Base-by-base conservation (phyloP, 2,888 invertebrate species). In the Cephus nigrinus region DNA sequence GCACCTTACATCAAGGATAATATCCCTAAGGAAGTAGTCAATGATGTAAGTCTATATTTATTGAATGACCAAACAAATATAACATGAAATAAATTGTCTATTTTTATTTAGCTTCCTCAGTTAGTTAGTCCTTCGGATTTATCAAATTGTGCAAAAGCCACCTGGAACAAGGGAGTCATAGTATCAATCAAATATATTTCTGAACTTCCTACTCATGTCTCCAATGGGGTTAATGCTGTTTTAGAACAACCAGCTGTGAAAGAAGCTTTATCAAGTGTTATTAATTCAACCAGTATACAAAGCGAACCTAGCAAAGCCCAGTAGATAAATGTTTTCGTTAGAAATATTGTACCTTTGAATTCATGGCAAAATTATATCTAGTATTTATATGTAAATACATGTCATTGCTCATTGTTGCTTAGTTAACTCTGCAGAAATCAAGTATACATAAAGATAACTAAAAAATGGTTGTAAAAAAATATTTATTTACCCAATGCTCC, bases 161-260 rank as follows among this genome's bases (percentile, higher is more conserved):
- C 81, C 35, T 90, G 89, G 89, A 90, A 90, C 78, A 84, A 78
- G 15, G 86, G 88, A n/a, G 88, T 90, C 73, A 84, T 84, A 73
- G 77, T 76, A 0, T 86, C 86, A 68, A 81, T 88, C 32, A 80
- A 86, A 81, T 90, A 86, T 69, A 12, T 88, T 0, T 82, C 87
- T 0, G 82, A 90, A 34, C 75, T 88, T 71, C 90, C 90, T 15
- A 80, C 73, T 0, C 84, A 89, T 69, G 72, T 85, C n/a, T 80
- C 82, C 3, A 85, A 85, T 73, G 87, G 86, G 23, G 77, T 84
- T 35, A 82, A 76, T 36, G 81, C 79, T 11, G n/a, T 84, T 12
- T 78, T 76, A 36, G 79, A 82, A 11, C 73, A 72, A 33, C 69
- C 82, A 33, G 69, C 69, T 15, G 23, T 79, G 12, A 81, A 80